Base-by-base conservation (phyloP, 2,797 vertebrate species). In the Typhlichthys eigenmanni region DNA sequence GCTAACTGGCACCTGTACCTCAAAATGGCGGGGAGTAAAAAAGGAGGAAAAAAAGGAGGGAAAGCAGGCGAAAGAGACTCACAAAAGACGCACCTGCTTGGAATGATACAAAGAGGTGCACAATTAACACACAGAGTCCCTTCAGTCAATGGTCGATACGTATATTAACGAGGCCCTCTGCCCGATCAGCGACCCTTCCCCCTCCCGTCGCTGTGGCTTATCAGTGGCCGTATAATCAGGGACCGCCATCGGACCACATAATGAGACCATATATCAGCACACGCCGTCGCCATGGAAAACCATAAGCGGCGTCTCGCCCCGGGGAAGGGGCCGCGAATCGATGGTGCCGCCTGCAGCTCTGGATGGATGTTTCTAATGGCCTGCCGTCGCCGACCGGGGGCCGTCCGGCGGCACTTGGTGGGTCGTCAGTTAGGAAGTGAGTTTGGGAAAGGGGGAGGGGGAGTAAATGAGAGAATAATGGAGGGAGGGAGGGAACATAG, bases 211-310 rank as follows among this genome's bases (percentile, higher is more conserved):
- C 70, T 1, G 70, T 47, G 76, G 73, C 87, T 88, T 85, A 86
- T 89, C 88, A 85, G 81, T 71, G 5, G 65, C 2, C 2, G 14
- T 73, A 85, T 87, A 88, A 91, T 91, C 87, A 89, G 81, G 78
- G 75, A 1, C 72, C 79, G 77, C 82, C 87, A 88, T 91, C 87
- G 87, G 89, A 87, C 88, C 89, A 86, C 74, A 72, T 89, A 89
- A 89, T 88, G 87, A 87, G 84, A 63, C 63, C 69, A 85, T 91
- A 85, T 56, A 87, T 91, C 87, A 90, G 85, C 12, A 83, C 84
- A 72, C 65, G 72, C 85, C 80, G 79, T 78, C 66, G 83, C 85
- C 75, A 84, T 79, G 76, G 80, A 87, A 88, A 87, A 83, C 76
- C 79, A 79, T 85, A 83, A 74, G 78, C 66, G 43, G 52, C 11